Evolutionary conservation across 2,113 vertebrate species (phyloP).

Genomic region (Odobenus rosmarus): DNA sequence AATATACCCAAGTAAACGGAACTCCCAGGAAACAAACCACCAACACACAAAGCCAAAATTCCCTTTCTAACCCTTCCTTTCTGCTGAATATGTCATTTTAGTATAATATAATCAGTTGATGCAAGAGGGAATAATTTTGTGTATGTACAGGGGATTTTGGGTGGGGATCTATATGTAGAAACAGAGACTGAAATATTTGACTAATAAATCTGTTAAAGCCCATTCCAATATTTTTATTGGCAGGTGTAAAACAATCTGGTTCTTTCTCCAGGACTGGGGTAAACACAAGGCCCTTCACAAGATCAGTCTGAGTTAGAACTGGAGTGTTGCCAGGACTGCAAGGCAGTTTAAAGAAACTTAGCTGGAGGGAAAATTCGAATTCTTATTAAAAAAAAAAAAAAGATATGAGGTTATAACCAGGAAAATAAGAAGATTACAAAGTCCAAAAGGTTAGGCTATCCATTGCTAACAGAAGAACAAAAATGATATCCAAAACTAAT

Average conservation of each 20-base stretch:
- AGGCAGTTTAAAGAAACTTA: not conserved
- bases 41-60: conserved; percentile 1
- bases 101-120: not conserved
- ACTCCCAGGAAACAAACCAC: not conserved
- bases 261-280: not conserved
- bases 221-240: conserved; percentile 30
- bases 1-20: not conserved
- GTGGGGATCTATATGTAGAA: not conserved
- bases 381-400: not conserved
- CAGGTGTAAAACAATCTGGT: not conserved
- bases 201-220: not conserved
- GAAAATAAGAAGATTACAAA: not conserved
- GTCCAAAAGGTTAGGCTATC: not conserved
- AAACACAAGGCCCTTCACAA: not conserved
- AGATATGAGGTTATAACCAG: not conserved
- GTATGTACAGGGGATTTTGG: not conserved
- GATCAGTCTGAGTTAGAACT: not conserved
- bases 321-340: not conserved
- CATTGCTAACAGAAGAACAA: not conserved
- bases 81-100: not conserved
- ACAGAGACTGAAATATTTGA: not conserved
- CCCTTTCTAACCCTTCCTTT: not conserved
- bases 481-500: not conserved
- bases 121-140: not conserved
- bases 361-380: not conserved